phyloP scores from a whole-genome alignment of 2,888 invertebrate genomes.

The Merodon equestris region DNA sequence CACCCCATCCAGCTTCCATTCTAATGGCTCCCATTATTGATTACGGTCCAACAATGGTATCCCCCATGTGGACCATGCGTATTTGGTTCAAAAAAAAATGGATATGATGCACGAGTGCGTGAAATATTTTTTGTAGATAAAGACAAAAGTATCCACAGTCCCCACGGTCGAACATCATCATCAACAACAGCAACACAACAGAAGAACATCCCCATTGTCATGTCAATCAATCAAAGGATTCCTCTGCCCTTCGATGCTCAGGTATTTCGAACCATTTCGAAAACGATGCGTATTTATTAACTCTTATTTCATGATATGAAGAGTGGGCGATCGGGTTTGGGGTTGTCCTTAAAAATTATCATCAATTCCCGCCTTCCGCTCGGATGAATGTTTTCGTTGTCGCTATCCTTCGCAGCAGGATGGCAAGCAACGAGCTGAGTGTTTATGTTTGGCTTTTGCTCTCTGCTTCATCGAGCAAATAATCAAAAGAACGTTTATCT shows the following conservation, averaged over 20 bases:
- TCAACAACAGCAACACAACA: not conserved
- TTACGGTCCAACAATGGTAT: slow-evolving; percentile 26
- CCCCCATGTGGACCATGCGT: not conserved
- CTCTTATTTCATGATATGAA: slow-evolving; percentile 33
- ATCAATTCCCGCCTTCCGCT: slow-evolving; percentile 53
- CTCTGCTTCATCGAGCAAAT: slow-evolving; percentile 64
- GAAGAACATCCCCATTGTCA: slow-evolving; percentile 42
- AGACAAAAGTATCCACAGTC: slow-evolving; percentile 18
- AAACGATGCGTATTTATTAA: slow-evolving; percentile 61
- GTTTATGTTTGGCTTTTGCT: slow-evolving; percentile 58
- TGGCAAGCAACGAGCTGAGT: slow-evolving; percentile 46
- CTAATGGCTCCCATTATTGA: slow-evolving; percentile 48
- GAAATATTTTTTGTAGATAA: slow-evolving; percentile 46
- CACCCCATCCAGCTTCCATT: not conserved
- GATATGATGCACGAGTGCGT: slow-evolving; percentile 42
- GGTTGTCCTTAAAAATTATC: slow-evolving; percentile 46
- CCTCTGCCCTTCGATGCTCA: slow-evolving; percentile 19
- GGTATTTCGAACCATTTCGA: slow-evolving; percentile 40
- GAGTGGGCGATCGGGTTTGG: not conserved
- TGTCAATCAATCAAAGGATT: slow-evolving; percentile 63
- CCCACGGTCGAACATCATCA: not conserved
- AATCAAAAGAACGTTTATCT: slow-evolving; percentile 54
- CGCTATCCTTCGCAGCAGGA: slow-evolving; percentile 53
- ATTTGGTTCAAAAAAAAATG: not conserved
- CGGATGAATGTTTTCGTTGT: slow-evolving; percentile 19